phyloP scores from a whole-genome alignment of 2,113 vertebrate genomes.

The Catharus minimus region DNA sequence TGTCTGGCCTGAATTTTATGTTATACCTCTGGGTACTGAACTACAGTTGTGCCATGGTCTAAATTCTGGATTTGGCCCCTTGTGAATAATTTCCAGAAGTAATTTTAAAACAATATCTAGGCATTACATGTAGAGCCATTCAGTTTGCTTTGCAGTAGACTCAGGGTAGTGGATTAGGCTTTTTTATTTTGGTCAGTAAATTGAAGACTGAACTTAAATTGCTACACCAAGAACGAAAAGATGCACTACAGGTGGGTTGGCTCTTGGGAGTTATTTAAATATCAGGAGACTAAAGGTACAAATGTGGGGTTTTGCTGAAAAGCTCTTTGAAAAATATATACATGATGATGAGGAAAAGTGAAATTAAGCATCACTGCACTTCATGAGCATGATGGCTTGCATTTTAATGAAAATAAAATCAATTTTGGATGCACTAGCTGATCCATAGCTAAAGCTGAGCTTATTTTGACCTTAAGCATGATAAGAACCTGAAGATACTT shows the following conservation, averaged over 20 bases:
- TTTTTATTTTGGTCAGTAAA: background rate
- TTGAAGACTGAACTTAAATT: background rate
- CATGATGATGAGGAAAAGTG: background rate
- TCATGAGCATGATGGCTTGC: background rate
- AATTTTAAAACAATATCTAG: background rate
- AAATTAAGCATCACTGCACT: background rate
- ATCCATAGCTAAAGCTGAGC: background rate
- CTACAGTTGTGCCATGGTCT: background rate
- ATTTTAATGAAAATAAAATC: constrained; percentile 27
- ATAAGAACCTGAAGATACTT: background rate
- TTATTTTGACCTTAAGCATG: background rate
- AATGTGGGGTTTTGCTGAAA: background rate
- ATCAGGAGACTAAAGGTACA: background rate
- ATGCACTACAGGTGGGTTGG: background rate
- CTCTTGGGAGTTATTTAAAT: background rate
- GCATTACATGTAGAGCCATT: background rate
- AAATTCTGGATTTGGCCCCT: background rate
- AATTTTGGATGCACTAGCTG: background rate
- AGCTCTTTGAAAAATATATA: background rate
- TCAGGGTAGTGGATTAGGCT: background rate
- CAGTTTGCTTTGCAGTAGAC: background rate
- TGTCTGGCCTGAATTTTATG: background rate
- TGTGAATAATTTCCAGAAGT: background rate
- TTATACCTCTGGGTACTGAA: background rate
- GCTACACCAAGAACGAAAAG: background rate